Evolutionary conservation across 2,888 invertebrate genomes (phyloP).

Genomic region (Tipula vernalis): DNA sequence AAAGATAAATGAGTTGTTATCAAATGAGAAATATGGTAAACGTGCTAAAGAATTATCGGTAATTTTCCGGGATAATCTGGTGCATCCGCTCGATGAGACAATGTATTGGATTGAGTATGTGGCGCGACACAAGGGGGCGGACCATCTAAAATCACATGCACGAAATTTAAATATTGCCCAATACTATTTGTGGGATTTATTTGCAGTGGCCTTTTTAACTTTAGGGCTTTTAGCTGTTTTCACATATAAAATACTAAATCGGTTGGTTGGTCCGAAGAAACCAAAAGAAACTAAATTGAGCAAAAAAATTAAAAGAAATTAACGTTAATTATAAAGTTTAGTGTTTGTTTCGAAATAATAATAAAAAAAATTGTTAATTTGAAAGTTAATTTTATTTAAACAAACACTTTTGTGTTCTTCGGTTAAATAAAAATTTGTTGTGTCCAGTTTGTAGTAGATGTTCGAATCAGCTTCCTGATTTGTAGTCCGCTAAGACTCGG

Average conservation of each 20-base stretch:
- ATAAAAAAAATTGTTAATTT: too few species aligned
- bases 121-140: conserved; percentile 33
- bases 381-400: too few species aligned
- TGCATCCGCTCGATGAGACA: conserved; percentile 43
- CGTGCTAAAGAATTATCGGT: conserved; percentile 36
- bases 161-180: conserved; percentile 34
- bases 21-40: conserved; percentile 31
- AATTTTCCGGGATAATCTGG: conserved; percentile 41
- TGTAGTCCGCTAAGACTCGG: too few species aligned
- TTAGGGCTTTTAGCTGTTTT: not conserved
- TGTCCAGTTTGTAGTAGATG: too few species aligned
- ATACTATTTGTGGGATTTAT: conserved; percentile 38
- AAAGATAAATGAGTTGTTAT: conserved; percentile 29
- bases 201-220: conserved; percentile 29
- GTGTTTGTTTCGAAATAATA: too few species aligned
- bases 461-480: too few species aligned
- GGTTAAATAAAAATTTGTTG: too few species aligned
- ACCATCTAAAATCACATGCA: conserved; percentile 32
- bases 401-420: too few species aligned
- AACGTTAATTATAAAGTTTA: too few species aligned
- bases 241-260: not conserved
- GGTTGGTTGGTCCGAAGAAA: not conserved
- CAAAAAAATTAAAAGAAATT: too few species aligned
- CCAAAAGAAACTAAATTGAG: not conserved
- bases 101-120: conserved; percentile 49